A percentile compares a stretch with the other conserved stretches of the same genome.
These are phyloP conservation scores for Strigamia maritima DNA, from an alignment of 2,888 invertebrate genomes.

Conservation along the genomic window DNA sequence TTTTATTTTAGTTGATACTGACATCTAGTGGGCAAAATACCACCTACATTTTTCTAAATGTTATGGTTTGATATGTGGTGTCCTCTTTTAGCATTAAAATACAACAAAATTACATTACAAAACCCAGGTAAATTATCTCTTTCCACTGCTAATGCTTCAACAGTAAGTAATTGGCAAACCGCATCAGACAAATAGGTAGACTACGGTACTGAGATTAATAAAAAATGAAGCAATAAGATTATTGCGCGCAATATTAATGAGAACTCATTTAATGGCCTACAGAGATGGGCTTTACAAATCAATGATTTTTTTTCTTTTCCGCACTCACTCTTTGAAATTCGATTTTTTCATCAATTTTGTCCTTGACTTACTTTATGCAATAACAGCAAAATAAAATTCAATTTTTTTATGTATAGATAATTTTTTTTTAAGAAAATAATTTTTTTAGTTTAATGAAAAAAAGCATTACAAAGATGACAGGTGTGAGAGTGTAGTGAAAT, in stretches of 20 bases:
- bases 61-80: background rate
- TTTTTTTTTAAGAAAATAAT: background rate
- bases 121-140: background rate
- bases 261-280: background rate
- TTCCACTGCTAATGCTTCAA: background rate
- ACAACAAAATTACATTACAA: background rate
- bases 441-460: background rate
- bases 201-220: background rate
- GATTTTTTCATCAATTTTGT: constrained; percentile 21
- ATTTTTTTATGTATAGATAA: background rate
- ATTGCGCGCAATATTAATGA: background rate
- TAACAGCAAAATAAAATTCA: background rate
- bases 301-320: background rate
- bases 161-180: constrained; percentile 1
- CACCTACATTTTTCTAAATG: background rate
- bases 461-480: background rate
- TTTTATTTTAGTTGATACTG: background rate
- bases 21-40: background rate
- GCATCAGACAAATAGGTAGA: constrained; percentile 22
- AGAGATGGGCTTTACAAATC: background rate
- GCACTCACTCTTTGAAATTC: constrained; percentile 7
- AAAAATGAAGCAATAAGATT: background rate
- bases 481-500: constrained; percentile 5
- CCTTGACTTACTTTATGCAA: constrained; percentile 18
- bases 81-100: background rate